These are phyloP conservation scores for Callipepla squamata DNA, from an alignment of 2,113 vertebrate genomes.

Conservation along the genomic window DNA sequence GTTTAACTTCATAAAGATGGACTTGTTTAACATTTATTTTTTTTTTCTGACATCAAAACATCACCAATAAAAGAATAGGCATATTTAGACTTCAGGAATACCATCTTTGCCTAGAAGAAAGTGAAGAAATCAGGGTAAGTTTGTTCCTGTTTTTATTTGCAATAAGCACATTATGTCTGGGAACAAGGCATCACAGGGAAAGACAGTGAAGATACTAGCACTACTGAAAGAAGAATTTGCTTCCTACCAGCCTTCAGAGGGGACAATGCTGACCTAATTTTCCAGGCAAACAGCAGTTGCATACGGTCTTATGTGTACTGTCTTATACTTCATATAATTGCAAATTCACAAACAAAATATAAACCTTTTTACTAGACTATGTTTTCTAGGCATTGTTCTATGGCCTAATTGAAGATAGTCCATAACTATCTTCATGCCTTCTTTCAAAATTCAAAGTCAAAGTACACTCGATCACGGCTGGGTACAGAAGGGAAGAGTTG, in stretches of 20 bases:
- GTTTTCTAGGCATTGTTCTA: not conserved
- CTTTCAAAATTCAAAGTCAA: not conserved
- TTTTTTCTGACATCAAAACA: not conserved
- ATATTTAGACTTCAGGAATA: not conserved
- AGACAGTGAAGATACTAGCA: not conserved
- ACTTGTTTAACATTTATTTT: not conserved
- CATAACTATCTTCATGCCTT: not conserved
- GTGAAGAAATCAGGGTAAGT: not conserved
- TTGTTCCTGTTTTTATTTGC: not conserved
- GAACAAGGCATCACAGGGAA: not conserved
- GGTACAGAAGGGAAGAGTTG: not conserved
- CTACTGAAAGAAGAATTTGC: not conserved
- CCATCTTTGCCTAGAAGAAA: not conserved
- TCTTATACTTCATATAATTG: not conserved
- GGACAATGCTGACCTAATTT: not conserved
- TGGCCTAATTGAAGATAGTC: not conserved
- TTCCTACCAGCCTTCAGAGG: not conserved
- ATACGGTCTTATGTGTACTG: not conserved
- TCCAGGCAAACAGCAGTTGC: not conserved
- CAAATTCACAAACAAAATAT: not conserved
- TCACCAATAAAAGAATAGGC: not conserved
- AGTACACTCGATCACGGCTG: not conserved
- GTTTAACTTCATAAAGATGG: slow-evolving; percentile 26
- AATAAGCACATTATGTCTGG: not conserved
- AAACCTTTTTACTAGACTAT: not conserved